A percentile compares a stretch with the other conserved stretches of the same genome.
Evolutionary conservation across 2,888 invertebrate species (phyloP).

Genomic region (Hoplodrina ambigua): DNA sequence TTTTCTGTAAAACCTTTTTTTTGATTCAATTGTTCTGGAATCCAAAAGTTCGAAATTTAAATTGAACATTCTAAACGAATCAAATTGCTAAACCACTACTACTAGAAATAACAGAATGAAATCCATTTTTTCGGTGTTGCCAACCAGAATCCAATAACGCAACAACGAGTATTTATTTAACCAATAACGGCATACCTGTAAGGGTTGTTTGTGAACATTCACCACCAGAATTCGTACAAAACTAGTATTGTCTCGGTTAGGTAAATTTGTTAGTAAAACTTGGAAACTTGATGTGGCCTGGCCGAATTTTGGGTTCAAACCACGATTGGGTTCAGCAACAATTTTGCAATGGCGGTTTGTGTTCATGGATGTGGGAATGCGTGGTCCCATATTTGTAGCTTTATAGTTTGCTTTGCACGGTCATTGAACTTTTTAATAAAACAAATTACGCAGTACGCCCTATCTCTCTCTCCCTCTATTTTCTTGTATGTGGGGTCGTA

Average conservation of each 20-base stretch:
- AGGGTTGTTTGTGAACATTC: conserved; percentile 51
- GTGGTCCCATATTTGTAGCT: conserved; percentile 63
- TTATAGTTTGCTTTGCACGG: conserved; percentile 57
- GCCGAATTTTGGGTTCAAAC: conserved; percentile 69
- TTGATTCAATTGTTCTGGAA: too few species aligned
- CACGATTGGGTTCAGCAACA: conserved; percentile 79
- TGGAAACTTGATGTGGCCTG: conserved; percentile 66
- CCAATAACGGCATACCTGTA: conserved; percentile 55
- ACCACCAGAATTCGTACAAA: conserved; percentile 67
- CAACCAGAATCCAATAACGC: conserved; percentile 36
- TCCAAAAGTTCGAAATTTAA: neutral
- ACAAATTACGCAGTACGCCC: conserved; percentile 13
- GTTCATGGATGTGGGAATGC: conserved; percentile 62
- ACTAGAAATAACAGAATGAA: conserved; percentile 8
- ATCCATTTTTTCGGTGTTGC: conserved; percentile 16
- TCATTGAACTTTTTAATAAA: conserved; percentile 49
- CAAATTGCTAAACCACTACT: neutral
- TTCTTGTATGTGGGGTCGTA: too few species aligned
- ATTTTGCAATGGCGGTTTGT: conserved; percentile 73
- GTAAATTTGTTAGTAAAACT: conserved; percentile 69
- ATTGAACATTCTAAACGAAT: neutral
- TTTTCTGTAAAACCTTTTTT: too few species aligned
- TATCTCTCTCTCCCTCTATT: too few species aligned
- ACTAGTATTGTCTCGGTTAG: conserved; percentile 70
- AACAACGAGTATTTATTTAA: conserved; percentile 50